Conservation (phyloP, 2,113 vertebrate genomes). For the Potamarius usumacintae region DNA sequence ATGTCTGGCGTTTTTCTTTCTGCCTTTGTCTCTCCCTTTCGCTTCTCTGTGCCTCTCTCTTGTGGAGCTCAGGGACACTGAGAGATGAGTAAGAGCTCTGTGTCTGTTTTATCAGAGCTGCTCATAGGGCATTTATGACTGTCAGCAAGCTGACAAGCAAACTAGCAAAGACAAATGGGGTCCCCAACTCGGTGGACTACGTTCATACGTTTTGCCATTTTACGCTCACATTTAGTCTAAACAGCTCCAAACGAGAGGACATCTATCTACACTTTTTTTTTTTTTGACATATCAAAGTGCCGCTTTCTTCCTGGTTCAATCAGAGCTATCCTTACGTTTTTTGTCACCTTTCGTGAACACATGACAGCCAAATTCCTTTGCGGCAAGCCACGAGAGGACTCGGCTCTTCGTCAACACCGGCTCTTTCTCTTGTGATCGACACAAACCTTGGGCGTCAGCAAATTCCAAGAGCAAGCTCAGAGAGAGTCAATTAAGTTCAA, state of each 20-base stretch:
- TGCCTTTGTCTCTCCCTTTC: not conserved
- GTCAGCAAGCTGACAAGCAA: constrained; percentile 50
- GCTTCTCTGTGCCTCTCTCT: not conserved
- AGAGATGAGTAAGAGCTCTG: constrained; percentile 41
- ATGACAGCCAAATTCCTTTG: constrained; percentile 30
- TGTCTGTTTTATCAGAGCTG: constrained; percentile 43
- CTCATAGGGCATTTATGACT: constrained; percentile 51
- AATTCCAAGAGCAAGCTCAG: constrained; percentile 63
- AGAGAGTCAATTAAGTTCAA: constrained; percentile 76
- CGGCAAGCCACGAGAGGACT: not conserved
- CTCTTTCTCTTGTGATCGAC: constrained; percentile 8
- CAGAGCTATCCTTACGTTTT: constrained; percentile 18
- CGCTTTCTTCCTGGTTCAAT: constrained; percentile 2
- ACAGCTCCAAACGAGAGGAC: constrained; percentile 17
- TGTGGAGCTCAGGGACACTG: not conserved
- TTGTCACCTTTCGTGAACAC: constrained; percentile 22
- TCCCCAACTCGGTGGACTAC: constrained; percentile 14
- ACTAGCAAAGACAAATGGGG: constrained; percentile 50
- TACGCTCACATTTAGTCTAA: constrained; percentile 18
- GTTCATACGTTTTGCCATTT: constrained; percentile 9
- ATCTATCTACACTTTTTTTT: not conserved
- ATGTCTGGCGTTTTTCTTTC: not conserved
- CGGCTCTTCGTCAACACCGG: constrained; percentile 17
- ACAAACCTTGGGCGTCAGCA: constrained; percentile 62
- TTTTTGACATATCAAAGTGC: not conserved